Conservation (phyloP, 2,113 vertebrate genomes). For the Enhydra lutris region DNA sequence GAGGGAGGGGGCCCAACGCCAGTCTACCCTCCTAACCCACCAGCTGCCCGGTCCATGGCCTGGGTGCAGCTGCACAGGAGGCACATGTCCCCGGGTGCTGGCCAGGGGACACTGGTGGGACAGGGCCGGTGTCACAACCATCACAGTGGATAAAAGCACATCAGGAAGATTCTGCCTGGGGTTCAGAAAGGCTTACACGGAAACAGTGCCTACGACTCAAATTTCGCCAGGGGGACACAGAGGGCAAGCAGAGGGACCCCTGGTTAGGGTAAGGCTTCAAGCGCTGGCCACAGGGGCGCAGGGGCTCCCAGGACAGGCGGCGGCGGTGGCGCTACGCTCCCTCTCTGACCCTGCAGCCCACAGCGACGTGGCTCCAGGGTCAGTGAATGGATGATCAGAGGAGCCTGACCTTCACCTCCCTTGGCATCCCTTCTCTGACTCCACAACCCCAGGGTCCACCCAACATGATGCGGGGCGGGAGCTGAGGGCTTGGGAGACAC, state of each 20-base stretch:
- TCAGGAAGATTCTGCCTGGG: background rate
- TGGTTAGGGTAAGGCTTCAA: background rate
- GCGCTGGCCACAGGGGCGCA: background rate
- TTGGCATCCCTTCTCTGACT: background rate
- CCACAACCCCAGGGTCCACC: background rate
- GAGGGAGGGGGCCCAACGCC: background rate
- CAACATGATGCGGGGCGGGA: fast-evolving
- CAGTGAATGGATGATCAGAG: background rate
- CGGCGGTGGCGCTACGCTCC: fast-evolving
- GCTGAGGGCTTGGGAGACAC: background rate
- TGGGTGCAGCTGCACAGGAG: background rate
- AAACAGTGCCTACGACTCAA: background rate
- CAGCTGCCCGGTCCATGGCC: background rate
- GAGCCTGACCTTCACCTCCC: background rate
- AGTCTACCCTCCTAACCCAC: background rate
- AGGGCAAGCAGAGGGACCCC: background rate
- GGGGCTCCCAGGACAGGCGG: background rate
- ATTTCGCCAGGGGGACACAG: background rate
- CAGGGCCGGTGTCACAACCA: background rate
- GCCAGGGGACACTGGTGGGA: background rate
- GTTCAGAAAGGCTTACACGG: background rate
- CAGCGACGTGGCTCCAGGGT: background rate
- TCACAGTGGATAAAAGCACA: background rate
- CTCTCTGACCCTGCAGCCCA: background rate
- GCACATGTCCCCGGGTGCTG: background rate